phyloP scores from a whole-genome alignment of 2,888 invertebrate genomes.

The Gastracanthus pulcherrimus region DNA sequence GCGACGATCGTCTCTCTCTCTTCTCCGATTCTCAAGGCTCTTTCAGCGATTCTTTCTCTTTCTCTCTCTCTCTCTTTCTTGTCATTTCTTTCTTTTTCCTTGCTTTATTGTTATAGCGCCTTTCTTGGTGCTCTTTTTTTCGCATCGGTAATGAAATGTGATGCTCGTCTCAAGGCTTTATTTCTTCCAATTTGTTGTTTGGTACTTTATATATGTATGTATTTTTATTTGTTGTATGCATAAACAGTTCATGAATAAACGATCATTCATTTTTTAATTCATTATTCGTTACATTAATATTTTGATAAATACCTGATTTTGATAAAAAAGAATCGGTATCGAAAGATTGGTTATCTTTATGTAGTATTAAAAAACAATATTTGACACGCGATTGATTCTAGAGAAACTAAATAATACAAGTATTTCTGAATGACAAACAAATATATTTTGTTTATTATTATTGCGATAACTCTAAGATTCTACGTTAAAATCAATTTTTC shows the following conservation, averaged over 20 bases:
- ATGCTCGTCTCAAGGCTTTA: not conserved
- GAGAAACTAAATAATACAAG: no score
- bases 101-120: not conserved
- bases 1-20: not conserved
- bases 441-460: no score
- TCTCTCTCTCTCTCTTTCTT: not conserved
- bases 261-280: not conserved
- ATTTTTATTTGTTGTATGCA: not conserved
- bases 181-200: not conserved
- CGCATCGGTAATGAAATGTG: not conserved
- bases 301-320: not conserved
- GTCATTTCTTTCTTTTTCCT: not conserved
- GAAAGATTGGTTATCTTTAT: no score
- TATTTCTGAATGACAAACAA: no score
- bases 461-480: no score
- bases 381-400: no score
- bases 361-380: no score
- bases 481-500: no score
- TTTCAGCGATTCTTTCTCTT: not conserved
- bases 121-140: not conserved
- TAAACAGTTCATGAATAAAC: not conserved
- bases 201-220: not conserved
- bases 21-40: constrained; percentile 19
- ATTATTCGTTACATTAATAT: not conserved
- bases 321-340: no score